Evolutionary conservation across 2,113 vertebrate species (phyloP).

Genomic region (Hipposideros armiger): DNA sequence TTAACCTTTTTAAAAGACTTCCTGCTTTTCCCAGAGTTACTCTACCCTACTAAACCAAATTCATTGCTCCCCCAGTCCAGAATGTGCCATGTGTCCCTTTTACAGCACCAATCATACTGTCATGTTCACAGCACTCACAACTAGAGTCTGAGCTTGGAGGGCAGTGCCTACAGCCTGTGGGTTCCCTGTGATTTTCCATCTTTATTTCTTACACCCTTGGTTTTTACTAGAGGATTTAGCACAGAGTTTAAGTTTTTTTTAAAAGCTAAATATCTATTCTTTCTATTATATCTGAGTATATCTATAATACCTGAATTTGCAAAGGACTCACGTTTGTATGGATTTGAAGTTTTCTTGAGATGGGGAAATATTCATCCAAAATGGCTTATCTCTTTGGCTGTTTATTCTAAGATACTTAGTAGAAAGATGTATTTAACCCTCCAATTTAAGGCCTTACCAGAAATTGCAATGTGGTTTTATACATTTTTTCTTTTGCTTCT

Average conservation of each 20-base stretch:
- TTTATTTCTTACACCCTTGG: not conserved
- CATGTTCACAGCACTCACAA: fast-evolving
- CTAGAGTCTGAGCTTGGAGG: not conserved
- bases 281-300: not conserved
- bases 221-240: not conserved
- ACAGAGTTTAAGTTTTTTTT: not conserved
- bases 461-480: not conserved
- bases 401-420: not conserved
- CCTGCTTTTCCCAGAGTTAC: not conserved
- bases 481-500: not conserved
- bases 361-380: not conserved
- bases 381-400: not conserved
- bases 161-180: not conserved
- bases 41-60: not conserved
- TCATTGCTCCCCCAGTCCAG: not conserved
- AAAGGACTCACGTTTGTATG: not conserved
- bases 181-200: not conserved
- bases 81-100: fast-evolving
- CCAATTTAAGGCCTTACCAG: not conserved
- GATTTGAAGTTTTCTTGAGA: not conserved
- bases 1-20: not conserved
- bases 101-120: fast-evolving
- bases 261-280: not conserved
- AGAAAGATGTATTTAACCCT: not conserved
- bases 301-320: not conserved